Percentiles rank a stretch among this genome's conserved stretches.
These are phyloP conservation scores for Pachydiplax longipennis DNA, from an alignment of 2,888 invertebrate genomes.

Conservation along the genomic window DNA sequence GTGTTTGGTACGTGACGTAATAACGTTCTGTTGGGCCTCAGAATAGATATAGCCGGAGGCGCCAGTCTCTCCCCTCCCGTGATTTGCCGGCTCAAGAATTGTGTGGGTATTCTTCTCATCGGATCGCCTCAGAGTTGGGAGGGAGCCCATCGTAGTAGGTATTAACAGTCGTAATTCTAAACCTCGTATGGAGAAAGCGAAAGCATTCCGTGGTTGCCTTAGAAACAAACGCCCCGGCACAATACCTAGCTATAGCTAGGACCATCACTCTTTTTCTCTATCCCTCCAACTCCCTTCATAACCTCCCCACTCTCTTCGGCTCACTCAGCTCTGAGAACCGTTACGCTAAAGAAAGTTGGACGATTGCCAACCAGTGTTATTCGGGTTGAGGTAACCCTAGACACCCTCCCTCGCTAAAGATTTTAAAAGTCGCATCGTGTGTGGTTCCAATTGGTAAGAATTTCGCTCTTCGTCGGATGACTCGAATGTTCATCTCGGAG, in stretches of 20 bases:
- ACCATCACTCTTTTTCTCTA: slow-evolving; percentile 29
- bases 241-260: slow-evolving; percentile 18
- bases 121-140: background rate
- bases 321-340: slow-evolving; percentile 9
- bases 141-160: background rate
- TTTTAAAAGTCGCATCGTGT: slow-evolving; percentile 14
- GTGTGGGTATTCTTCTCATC: background rate
- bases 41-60: background rate
- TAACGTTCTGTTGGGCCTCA: background rate
- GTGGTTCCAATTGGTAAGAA: slow-evolving; percentile 7
- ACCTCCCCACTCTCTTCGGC: background rate
- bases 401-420: background rate
- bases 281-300: background rate
- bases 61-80: background rate
- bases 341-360: slow-evolving; percentile 39
- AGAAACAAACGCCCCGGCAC: slow-evolving; percentile 21
- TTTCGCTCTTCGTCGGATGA: background rate
- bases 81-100: background rate
- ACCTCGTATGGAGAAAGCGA: slow-evolving; percentile 15
- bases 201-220: slow-evolving; percentile 18
- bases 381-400: background rate
- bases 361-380: slow-evolving; percentile 1
- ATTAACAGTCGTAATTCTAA: slow-evolving; percentile 25
- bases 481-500: background rate
- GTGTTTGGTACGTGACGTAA: background rate